Evolutionary conservation across 2,797 vertebrate genomes (phyloP).

Genomic region (Sylvia borin): DNA sequence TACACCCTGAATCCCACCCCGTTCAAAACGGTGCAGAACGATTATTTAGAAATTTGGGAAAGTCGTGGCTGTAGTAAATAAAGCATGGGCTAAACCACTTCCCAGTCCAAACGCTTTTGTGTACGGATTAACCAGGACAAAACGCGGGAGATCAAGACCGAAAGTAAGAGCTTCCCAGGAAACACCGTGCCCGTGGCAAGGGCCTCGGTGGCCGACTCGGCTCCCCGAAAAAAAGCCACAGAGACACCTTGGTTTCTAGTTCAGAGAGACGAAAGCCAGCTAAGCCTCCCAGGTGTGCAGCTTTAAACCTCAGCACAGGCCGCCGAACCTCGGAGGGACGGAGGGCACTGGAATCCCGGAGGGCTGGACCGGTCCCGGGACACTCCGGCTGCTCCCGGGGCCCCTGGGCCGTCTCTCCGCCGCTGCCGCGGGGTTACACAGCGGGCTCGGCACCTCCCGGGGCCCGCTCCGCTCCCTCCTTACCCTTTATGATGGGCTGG

Average conservation of each 20-base stretch:
- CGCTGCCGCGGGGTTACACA: neutral
- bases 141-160: too few relatives aligned
- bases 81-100: neutral
- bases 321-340: neutral
- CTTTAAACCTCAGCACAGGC: fast-evolving
- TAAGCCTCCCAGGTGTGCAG: fast-evolving
- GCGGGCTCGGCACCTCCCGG: neutral
- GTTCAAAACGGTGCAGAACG: fast-evolving
- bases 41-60: neutral
- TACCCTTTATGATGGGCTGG: slow-evolving; percentile 76
- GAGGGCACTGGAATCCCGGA: neutral
- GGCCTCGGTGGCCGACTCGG: fast-evolving
- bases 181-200: fast-evolving
- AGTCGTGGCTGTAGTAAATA: fast-evolving
- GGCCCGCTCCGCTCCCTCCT: neutral
- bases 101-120: neutral
- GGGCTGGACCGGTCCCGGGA: neutral
- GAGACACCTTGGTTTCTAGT: neutral
- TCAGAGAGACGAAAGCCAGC: fast-evolving
- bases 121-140: too few relatives aligned
- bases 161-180: too few relatives aligned
- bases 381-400: neutral
- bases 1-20: neutral
- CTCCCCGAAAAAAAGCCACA: neutral
- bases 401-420: neutral